Conservation (phyloP, 1,140 invertebrate genomes). For the Oryctes rhinoceros region DNA sequence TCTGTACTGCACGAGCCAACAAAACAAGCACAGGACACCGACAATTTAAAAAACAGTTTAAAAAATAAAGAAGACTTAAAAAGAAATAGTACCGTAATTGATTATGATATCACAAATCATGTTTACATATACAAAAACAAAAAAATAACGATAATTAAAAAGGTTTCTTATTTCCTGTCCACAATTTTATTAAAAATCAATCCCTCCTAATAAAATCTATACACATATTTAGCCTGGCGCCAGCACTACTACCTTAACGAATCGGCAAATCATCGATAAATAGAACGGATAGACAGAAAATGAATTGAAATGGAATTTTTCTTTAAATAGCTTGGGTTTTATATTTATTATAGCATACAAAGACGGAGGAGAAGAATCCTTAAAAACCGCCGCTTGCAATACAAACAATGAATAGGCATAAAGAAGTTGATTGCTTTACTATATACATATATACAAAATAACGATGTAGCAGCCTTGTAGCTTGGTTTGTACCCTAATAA, state of each 20-base stretch:
- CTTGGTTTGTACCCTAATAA: background rate
- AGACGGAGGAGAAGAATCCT: background rate
- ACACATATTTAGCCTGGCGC: slow-evolving; percentile 1
- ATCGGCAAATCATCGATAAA: slow-evolving; percentile 37
- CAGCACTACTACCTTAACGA: slow-evolving; percentile 24
- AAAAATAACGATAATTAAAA: no score
- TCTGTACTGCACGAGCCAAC: no score
- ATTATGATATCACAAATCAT: no score
- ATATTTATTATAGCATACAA: slow-evolving; percentile 18
- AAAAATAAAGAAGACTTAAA: no score
- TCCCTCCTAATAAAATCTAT: no score
- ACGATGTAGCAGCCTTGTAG: background rate
- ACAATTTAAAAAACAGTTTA: no score
- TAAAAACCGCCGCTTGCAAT: background rate
- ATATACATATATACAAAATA: background rate
- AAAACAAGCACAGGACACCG: no score
- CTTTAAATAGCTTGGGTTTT: slow-evolving; percentile 28
- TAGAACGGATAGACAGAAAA: slow-evolving; percentile 26
- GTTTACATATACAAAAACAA: no score
- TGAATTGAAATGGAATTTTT: slow-evolving; percentile 34
- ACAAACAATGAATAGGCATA: slow-evolving; percentile 33
- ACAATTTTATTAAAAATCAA: no score
- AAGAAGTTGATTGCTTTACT: slow-evolving; percentile 32
- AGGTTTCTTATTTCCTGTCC: no score
- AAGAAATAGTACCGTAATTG: no score